These are phyloP conservation scores for Smittia aterrima DNA, from an alignment of 2,888 invertebrate species.

Conservation along the genomic window DNA sequence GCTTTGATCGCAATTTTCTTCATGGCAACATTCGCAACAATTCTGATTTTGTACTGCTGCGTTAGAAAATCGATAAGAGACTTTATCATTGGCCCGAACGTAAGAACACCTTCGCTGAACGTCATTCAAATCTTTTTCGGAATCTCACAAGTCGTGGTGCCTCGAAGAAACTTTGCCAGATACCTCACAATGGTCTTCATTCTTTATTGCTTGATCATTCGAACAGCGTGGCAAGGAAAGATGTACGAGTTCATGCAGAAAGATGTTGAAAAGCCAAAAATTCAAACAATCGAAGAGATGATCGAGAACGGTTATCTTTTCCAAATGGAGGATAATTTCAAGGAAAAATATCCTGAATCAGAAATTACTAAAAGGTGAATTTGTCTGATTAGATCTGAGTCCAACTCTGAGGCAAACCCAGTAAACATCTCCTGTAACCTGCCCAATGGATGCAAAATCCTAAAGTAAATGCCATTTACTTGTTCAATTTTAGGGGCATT, in stretches of 20 bases:
- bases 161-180: conserved; percentile 9
- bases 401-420: too few relatives aligned
- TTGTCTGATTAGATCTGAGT: too few relatives aligned
- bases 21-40: neutral
- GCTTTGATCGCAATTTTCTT: neutral
- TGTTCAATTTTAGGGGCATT: too few relatives aligned
- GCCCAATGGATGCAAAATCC: too few relatives aligned
- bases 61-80: neutral
- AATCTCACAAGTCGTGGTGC: neutral
- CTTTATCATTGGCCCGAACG: neutral
- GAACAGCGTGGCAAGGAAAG: conserved; percentile 19
- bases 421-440: too few relatives aligned
- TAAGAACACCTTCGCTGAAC: neutral
- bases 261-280: neutral
- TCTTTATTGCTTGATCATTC: neutral
- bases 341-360: too few relatives aligned
- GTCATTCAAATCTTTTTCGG: neutral
- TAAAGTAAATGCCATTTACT: too few relatives aligned
- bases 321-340: neutral
- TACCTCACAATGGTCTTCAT: neutral
- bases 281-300: conserved; percentile 1
- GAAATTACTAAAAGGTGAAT: too few relatives aligned
- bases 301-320: neutral
- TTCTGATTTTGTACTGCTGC: neutral
- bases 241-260: neutral